Base-by-base conservation (phyloP, 2,113 vertebrate species). In the Callorhinus ursinus region DNA sequence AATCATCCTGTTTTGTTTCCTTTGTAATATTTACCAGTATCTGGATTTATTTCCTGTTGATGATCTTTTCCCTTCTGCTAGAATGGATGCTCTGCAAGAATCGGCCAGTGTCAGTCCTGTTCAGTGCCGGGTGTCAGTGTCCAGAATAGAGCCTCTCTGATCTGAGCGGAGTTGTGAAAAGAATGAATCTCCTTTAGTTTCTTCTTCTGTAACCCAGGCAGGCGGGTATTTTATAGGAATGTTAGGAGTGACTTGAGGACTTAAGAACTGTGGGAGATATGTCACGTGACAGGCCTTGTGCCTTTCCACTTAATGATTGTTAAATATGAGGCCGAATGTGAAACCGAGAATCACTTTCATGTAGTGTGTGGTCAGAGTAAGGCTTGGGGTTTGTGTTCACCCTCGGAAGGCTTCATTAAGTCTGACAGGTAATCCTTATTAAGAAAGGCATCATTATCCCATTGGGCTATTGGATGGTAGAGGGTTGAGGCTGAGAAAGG, bases 1-100 rank as follows among this genome's bases (percentile, higher is more conserved):
- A 8, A 61, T 65, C 65, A 59, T 71, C n/a, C 36, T 69, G 59
- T 26, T 93, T 95, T 69, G 46, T 92, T 91, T 76, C 53, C 36
- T 59, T 57, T 33, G n/a, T 26, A 36, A 10, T 26, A 36, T 63
- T 85, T 61, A 39, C 22, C 18, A 22, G 42, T 33, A 39, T 84
- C 69, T 76, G 57, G 39, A 46, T 21, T 88, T 69, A 11, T n/a
- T 95, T 61, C 19, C 33, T 90, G 4, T 55, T 93, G 53, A 28
- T 31, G 14, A 16, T 77, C 65, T 86, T 71, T 19, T 8, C n/a
- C 13, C 6, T 7, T 24, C 67, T 4, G 2, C 69, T 72, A 67
- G 85, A 90, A 16, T 65, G 36, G 15, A 4, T 16, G 36, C 5
- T 63, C 26, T 80, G 22, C 22, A 14, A 81, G n/a, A 71, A 59